These are phyloP conservation scores for Cherax destructor DNA, from an alignment of 1,140 invertebrate genomes.

Conservation along the genomic window DNA sequence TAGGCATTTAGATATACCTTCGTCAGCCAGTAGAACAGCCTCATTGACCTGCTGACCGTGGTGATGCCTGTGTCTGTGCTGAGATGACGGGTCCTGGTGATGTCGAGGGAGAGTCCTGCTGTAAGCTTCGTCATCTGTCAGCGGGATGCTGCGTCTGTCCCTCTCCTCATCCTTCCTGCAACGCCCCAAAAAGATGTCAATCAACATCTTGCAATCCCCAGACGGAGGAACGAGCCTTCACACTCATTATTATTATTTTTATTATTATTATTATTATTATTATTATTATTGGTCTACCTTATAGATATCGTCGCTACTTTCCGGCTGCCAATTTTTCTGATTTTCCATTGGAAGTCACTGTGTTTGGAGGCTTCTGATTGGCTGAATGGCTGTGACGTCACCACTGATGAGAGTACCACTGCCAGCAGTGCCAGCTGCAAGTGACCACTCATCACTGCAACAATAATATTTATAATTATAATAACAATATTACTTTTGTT, in stretches of 20 bases:
- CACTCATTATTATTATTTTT: neutral
- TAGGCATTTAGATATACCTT: too few relatives aligned
- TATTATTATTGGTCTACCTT: slow-evolving; percentile 14
- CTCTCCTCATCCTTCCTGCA: slow-evolving; percentile 36
- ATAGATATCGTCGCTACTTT: slow-evolving; percentile 30
- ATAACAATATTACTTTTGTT: neutral
- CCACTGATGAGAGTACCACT: neutral
- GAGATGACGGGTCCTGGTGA: neutral
- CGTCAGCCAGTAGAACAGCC: neutral
- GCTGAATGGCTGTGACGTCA: slow-evolving; percentile 25
- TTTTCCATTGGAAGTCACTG: slow-evolving; percentile 30
- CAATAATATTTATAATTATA: neutral
- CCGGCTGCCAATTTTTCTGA: slow-evolving; percentile 24
- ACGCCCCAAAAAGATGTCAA: neutral
- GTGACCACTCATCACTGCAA: neutral
- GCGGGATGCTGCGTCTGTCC: slow-evolving; percentile 33
- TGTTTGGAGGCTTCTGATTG: slow-evolving; percentile 4
- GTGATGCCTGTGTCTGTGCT: neutral
- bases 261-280: neutral
- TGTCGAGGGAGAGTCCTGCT: neutral
- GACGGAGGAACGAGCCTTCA: too few relatives aligned
- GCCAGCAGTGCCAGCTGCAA: neutral
- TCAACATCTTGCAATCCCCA: too few relatives aligned
- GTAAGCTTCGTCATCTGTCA: neutral
- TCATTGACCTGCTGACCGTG: neutral